A percentile compares a stretch with the other conserved stretches of the same genome.
phyloP scores from a whole-genome alignment of 2,797 vertebrate genomes.

The Myotis planiceps region DNA sequence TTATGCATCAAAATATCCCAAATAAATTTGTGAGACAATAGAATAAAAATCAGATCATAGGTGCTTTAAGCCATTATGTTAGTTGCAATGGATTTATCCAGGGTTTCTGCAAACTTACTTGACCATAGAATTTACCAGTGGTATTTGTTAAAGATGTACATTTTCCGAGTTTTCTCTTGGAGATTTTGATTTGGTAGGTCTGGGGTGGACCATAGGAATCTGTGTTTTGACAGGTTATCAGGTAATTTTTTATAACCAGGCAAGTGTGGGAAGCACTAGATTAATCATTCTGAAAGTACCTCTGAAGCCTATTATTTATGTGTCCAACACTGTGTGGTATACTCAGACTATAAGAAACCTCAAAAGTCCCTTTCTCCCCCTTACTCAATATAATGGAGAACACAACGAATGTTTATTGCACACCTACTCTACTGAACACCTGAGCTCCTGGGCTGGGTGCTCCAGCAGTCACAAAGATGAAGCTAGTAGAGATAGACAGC shows the following conservation, averaged over 20 bases:
- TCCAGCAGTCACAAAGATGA: too few species aligned
- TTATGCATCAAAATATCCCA: not conserved
- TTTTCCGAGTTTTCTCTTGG: not conserved
- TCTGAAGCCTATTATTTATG: not conserved
- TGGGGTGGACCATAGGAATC: not conserved
- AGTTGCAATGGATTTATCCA: not conserved
- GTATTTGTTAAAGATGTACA: not conserved
- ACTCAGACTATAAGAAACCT: not conserved
- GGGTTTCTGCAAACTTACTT: not conserved
- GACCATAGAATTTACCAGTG: not conserved
- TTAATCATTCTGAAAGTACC: not conserved
- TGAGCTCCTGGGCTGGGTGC: not conserved
- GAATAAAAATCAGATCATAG: not conserved
- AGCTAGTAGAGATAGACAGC: not conserved
- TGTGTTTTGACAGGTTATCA: not conserved
- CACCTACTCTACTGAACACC: not conserved
- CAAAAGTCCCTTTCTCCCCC: not conserved
- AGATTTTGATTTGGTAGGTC: not conserved
- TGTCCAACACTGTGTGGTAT: not conserved
- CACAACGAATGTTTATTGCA: not conserved
- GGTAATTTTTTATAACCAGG: conserved; percentile 1
- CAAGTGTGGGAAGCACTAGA: not conserved
- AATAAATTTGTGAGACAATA: not conserved
- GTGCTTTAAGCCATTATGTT: too few species aligned
- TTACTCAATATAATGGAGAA: not conserved